These are phyloP conservation scores for Odontomyia ornata DNA, from an alignment of 2,888 invertebrate genomes.

Conservation along the genomic window DNA sequence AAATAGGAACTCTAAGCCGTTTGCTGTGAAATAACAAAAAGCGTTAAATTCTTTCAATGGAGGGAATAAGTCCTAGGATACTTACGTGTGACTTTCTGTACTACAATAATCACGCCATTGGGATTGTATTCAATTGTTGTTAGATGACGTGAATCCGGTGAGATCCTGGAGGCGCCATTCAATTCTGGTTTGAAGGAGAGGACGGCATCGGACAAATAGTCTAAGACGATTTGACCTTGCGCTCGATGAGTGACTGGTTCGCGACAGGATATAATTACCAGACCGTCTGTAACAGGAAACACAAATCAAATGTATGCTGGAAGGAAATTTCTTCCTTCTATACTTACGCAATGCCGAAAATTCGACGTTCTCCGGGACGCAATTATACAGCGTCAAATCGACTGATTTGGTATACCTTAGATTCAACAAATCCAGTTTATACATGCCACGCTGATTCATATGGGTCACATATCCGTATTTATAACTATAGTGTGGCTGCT, in stretches of 20 bases:
- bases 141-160: conserved; percentile 75
- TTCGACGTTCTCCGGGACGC: conserved; percentile 74
- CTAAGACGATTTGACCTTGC: conserved; percentile 74
- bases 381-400: conserved; percentile 76
- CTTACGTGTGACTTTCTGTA: conserved; percentile 72
- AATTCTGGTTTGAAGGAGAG: conserved; percentile 71
- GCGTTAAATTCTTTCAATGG: too few species aligned
- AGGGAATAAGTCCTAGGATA: conserved; percentile 38
- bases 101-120: conserved; percentile 68
- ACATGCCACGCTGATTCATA: conserved; percentile 75
- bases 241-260: conserved; percentile 72
- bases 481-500: conserved; percentile 68
- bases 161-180: conserved; percentile 72
- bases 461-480: conserved; percentile 80
- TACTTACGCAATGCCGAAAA: conserved; percentile 77
- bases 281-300: conserved; percentile 68
- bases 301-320: not conserved
- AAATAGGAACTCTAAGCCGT: conserved; percentile 74
- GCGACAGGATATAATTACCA: conserved; percentile 75
- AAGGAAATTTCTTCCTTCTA: too few species aligned
- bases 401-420: conserved; percentile 76
- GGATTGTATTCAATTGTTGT: conserved; percentile 72
- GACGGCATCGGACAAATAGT: conserved; percentile 77
- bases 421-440: conserved; percentile 76
- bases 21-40: conserved; percentile 63